These are phyloP conservation scores for Tiphia femorata DNA, from an alignment of 2,888 invertebrate genomes.

Conservation along the genomic window DNA sequence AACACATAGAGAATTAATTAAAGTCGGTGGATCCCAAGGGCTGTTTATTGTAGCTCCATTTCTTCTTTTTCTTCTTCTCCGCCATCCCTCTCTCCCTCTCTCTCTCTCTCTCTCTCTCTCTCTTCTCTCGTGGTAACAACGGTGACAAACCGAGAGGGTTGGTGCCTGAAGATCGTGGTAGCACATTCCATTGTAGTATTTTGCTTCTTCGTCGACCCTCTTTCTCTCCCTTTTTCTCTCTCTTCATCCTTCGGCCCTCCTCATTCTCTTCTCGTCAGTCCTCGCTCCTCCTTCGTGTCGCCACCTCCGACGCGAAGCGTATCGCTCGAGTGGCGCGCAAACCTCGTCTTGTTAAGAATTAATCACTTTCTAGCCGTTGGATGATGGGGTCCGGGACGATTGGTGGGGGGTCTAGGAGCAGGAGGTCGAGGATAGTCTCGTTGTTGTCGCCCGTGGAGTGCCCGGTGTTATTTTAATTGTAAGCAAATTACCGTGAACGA, in stretches of 20 bases:
- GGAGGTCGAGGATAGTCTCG: not conserved
- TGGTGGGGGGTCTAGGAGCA: not conserved
- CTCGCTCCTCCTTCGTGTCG: conserved; percentile 9
- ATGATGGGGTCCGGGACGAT: not conserved
- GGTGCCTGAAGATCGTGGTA: too few relatives aligned
- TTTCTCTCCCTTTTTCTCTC: conserved; percentile 5
- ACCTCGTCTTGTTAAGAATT: conserved; percentile 47
- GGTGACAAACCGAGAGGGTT: too few relatives aligned
- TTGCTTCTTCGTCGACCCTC: not conserved
- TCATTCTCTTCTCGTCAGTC: conserved; percentile 15
- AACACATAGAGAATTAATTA: conserved; percentile 65
- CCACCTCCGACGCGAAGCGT: conserved; percentile 14
- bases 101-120: not conserved
- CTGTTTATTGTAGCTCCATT: conserved; percentile 47
- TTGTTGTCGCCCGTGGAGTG: conserved; percentile 13
- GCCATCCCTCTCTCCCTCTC: conserved; percentile 6
- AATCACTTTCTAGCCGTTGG: conserved; percentile 41
- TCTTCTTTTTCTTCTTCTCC: too few relatives aligned
- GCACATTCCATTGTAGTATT: too few relatives aligned
- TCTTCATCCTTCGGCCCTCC: conserved; percentile 10
- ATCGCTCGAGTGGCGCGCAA: conserved; percentile 33
- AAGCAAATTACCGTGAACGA: conserved; percentile 35
- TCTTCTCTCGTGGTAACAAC: too few relatives aligned
- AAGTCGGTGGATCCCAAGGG: conserved; percentile 55
- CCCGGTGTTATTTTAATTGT: conserved; percentile 46